phyloP scores from a whole-genome alignment of 2,113 vertebrate species.

The Xyliphius kryptos region DNA sequence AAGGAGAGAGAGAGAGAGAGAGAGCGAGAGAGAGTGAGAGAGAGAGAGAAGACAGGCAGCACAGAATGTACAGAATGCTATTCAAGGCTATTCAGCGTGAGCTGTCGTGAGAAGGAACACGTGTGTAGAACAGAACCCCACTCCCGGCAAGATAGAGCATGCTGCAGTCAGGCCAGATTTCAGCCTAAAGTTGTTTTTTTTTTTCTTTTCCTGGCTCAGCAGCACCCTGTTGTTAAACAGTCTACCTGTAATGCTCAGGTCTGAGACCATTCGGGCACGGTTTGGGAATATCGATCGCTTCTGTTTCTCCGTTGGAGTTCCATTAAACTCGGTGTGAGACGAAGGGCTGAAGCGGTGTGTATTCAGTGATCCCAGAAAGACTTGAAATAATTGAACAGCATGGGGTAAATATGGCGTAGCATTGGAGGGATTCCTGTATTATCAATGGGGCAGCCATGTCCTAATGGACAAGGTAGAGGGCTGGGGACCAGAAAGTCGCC shows the following conservation, averaged over 20 bases:
- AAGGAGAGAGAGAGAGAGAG: too few relatives aligned
- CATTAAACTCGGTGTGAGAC: slow-evolving; percentile 7
- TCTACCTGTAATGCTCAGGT: not conserved
- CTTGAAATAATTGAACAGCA: not conserved
- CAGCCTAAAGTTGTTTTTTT: not conserved
- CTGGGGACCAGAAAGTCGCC: too few relatives aligned
- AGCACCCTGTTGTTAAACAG: not conserved
- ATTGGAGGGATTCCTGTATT: not conserved
- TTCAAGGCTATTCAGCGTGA: not conserved
- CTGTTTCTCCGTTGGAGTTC: not conserved
- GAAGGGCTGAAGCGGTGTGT: not conserved
- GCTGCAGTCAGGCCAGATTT: slow-evolving; percentile 33
- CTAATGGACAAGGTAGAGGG: too few relatives aligned
- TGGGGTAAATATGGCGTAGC: not conserved
- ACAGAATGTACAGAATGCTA: not conserved
- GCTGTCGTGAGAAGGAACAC: not conserved
- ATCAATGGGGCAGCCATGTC: too few relatives aligned
- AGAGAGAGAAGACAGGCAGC: not conserved
- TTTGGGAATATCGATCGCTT: not conserved
- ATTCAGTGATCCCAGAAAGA: not conserved
- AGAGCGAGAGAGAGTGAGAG: too few relatives aligned
- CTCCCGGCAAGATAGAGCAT: slow-evolving; percentile 17
- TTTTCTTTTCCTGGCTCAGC: not conserved
- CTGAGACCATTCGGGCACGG: slow-evolving; percentile 1
- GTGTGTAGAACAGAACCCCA: not conserved